Evolutionary conservation across 1,140 invertebrate species (phyloP), one percentile per base, ranked within the genome.

Genomic region (Zaprionus vittiger): DNA sequence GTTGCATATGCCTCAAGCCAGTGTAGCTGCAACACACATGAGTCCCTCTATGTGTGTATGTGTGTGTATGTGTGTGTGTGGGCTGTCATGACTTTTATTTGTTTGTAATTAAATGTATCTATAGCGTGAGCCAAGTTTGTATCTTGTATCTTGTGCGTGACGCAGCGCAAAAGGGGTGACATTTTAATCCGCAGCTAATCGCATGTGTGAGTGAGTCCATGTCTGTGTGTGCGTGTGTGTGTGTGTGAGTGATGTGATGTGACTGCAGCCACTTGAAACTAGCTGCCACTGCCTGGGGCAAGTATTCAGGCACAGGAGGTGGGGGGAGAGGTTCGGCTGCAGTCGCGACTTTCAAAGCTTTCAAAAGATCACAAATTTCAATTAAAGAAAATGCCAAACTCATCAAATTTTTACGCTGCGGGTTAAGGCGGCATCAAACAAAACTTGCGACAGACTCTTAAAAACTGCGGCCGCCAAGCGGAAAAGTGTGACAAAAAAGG

Each of bases 151-250:
- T 72, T 80, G 74, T 73, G 78, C 74, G 69, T 89, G 85, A 90
- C 82, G 41, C 63, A 63, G 72, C 85, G 75, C 73, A 83, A 78
- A 85, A 78, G 83, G 91, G 91, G 83, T 92, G 91, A 92, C 91
- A 92, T 92, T 92, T 92, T 92, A 92, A 92, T 92, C 86, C 91
- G 73, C 78, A 81, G 82, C 83, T 92, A 92, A 92, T 92, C 91
- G 91, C 91, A 92, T 92, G 78, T 85, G 83, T 87, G 81, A 80
- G 73, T 73, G 31, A 9, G 73, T 64, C 60, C 44, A 44, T 14
- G 5, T 64, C 41, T 14, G n/a, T 37, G 17, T 37, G 7, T 60
- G 31, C 47, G 14, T 31, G 73, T 78, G 73, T 31, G 73, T 78
- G 73, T 81, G 63, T 72, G 49, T 72, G 63, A 71, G 55, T 77